A percentile compares a stretch with the other conserved stretches of the same genome.
These are phyloP conservation scores for Sipunculus nudus DNA, from an alignment of 2,888 invertebrate genomes.

Conservation along the genomic window DNA sequence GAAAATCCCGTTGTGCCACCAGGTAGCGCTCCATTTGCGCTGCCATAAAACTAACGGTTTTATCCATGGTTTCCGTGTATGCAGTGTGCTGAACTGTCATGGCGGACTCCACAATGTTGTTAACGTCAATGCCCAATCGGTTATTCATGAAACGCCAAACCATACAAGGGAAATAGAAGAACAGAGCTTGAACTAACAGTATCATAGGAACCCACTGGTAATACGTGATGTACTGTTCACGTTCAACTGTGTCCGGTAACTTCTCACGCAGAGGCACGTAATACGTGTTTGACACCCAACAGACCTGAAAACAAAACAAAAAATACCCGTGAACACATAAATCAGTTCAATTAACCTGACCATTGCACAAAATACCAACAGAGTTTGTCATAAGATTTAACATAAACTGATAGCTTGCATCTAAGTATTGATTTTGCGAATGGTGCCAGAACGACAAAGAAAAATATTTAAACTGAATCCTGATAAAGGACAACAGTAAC, in stretches of 20 bases:
- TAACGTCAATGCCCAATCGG: slow-evolving; percentile 42
- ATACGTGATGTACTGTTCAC: slow-evolving; percentile 34
- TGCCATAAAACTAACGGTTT: slow-evolving; percentile 66
- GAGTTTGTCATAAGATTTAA: too few species aligned
- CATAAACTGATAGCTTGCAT: too few species aligned
- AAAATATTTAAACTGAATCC: too few species aligned
- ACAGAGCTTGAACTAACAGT: slow-evolving; percentile 42
- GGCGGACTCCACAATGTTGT: slow-evolving; percentile 43
- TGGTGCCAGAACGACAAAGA: too few species aligned
- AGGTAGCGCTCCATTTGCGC: slow-evolving; percentile 68
- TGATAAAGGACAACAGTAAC: too few species aligned
- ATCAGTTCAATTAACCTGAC: too few species aligned
- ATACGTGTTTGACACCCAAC: slow-evolving; percentile 47
- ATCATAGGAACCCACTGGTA: slow-evolving; percentile 47
- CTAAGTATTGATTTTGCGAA: too few species aligned
- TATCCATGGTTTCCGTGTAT: slow-evolving; percentile 44
- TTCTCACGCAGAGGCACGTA: slow-evolving; percentile 37
- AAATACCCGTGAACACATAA: too few species aligned
- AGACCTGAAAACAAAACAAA: too few species aligned
- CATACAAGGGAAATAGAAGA: slow-evolving; percentile 41
- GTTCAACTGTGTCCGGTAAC: slow-evolving; percentile 27
- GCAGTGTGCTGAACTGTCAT: slow-evolving; percentile 41
- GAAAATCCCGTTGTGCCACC: slow-evolving; percentile 66
- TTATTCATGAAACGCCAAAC: slow-evolving; percentile 43
- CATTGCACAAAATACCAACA: too few species aligned